These are phyloP conservation scores for Heliconius hermathena DNA, from an alignment of 1,140 invertebrate genomes.

Conservation along the genomic window DNA sequence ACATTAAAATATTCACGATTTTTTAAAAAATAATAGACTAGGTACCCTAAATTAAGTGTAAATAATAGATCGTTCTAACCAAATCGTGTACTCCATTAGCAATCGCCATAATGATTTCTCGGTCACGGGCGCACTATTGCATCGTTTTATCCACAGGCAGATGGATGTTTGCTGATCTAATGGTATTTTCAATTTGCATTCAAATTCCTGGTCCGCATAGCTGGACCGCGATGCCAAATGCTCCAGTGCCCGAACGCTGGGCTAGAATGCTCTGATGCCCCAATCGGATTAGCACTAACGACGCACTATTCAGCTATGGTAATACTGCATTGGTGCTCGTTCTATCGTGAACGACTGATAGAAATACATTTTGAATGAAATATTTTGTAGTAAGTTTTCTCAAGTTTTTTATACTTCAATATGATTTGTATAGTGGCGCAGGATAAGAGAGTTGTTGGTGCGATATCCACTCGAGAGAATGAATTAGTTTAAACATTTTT, in stretches of 20 bases:
- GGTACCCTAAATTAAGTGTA: neutral
- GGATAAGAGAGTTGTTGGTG: no score
- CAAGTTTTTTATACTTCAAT: no score
- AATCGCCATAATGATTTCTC: slow-evolving; percentile 3
- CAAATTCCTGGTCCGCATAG: slow-evolving; percentile 68
- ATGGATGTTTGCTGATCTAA: slow-evolving; percentile 73
- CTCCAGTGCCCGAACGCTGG: slow-evolving; percentile 41
- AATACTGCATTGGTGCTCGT: slow-evolving; percentile 27
- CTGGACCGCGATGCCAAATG: slow-evolving; percentile 46
- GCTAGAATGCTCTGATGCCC: slow-evolving; percentile 45
- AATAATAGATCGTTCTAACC: slow-evolving; percentile 19
- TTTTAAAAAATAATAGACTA: no score
- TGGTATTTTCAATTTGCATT: slow-evolving; percentile 77
- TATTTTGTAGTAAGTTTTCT: neutral
- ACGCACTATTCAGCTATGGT: slow-evolving; percentile 57
- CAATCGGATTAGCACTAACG: slow-evolving; percentile 61
- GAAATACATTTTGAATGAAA: neutral
- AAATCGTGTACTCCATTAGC: slow-evolving; percentile 11
- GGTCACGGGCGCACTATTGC: slow-evolving; percentile 49
- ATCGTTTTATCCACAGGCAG: slow-evolving; percentile 55
- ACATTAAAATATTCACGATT: no score
- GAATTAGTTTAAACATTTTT: no score
- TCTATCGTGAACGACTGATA: neutral
- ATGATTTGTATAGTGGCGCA: no score
- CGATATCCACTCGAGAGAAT: no score